Evolutionary conservation across 2,888 invertebrate genomes (phyloP).

Genomic region (Dromius quadrimaculatus): DNA sequence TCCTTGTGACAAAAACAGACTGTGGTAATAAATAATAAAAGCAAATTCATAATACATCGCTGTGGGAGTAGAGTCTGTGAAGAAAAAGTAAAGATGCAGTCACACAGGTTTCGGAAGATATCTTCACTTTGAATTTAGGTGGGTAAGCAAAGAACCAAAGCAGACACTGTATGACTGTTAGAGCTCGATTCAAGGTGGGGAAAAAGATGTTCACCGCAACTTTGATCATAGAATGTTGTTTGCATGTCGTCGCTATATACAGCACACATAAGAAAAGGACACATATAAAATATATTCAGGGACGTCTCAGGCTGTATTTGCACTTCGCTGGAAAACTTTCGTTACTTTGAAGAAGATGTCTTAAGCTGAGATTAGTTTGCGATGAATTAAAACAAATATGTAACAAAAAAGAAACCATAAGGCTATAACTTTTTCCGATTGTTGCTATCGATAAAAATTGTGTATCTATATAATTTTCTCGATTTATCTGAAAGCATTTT

Average conservation of each 20-base stretch:
- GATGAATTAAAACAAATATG: too few relatives aligned
- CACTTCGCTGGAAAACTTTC: too few relatives aligned
- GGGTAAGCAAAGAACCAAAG: neutral
- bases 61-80: neutral
- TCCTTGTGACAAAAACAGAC: neutral
- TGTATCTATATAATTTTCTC: too few relatives aligned
- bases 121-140: constrained; percentile 30
- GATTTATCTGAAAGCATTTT: too few relatives aligned
- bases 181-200: constrained; percentile 5
- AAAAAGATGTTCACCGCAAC: constrained; percentile 10
- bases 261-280: constrained; percentile 1
- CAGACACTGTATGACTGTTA: neutral
- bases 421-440: too few relatives aligned
- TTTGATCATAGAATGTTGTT: constrained; percentile 35
- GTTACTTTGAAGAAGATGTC: too few relatives aligned
- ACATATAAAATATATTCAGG: too few relatives aligned
- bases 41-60: constrained; percentile 21
- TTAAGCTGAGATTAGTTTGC: too few relatives aligned
- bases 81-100: neutral
- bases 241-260: constrained; percentile 15
- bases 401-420: too few relatives aligned
- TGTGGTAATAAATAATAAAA: constrained; percentile 24
- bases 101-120: neutral
- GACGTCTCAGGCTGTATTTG: too few relatives aligned
- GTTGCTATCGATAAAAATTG: too few relatives aligned